Evolutionary conservation across 1,140 invertebrate genomes (phyloP), one percentile per base, ranked within the genome.

Genomic region (Bombus waltoni): DNA sequence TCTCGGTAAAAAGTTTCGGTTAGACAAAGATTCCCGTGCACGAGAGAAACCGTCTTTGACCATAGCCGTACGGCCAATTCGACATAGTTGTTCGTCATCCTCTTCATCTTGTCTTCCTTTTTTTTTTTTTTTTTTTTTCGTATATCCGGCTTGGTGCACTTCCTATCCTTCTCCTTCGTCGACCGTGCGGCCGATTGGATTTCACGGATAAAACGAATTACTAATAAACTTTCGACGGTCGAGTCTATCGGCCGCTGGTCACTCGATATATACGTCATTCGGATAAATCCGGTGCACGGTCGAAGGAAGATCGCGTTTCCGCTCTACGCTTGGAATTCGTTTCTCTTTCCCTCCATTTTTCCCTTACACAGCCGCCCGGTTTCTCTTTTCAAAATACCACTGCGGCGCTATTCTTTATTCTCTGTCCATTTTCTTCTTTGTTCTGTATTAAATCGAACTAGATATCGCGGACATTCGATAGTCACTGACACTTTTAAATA

Each of bases 1-100:
- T 73, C 57, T 62, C 59, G 70, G 83, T 82, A 42, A 86, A 88
- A 85, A 89, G 66, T 89, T 88, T 80, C 35, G 79, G 70, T 82
- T 85, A 82, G 83, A 86, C 80, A 71, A 85, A 80, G 73, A 77
- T 84, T 75, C 59, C 0, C n/a, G 11, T 15, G 47, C 15, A 42
- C 32, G 47, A 47, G 38, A 40, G 44, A 18, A 57, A 70, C 35
- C 44, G 38, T 70, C 65, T 65, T 68, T 59, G 25, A 32, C n/a
- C 35, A 25, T 35, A 32, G 79, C 32, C 28, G 35, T 32, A 25
- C 13, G 25, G 68, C 57, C 76, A 80, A 80, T 80, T 85, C 53
- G 40, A 22, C 42, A 28, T 68, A 32, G 76, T 80, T 85, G 47
- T 59, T 72, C 66, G 66, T 84, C 53, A 35, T 71, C 25, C 40